Evolutionary conservation across 2,888 invertebrate species (phyloP), one percentile per base, ranked within the genome.

Genomic region (Andrena bucephala): DNA sequence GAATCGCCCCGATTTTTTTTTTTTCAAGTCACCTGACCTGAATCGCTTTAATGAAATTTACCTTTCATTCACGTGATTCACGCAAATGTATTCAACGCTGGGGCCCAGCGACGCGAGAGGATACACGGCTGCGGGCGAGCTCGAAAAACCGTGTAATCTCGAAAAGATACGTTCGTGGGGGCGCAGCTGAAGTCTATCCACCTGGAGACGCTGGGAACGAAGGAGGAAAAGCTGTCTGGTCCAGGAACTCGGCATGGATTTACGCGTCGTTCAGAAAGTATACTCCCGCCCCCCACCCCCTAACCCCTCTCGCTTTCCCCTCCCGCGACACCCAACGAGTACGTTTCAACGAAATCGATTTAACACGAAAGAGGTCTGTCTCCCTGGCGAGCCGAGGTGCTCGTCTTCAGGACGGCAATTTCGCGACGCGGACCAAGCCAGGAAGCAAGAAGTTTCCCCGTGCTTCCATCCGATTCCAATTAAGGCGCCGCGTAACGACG

Each of bases 401-500:
- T 82, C 74, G 74, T 85, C 78, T 75, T 57, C 80, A 4, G 57
- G 65, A 59, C 54, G 66, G 71, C 73, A 82, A 83, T 82, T 82
- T 70, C 82, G 36, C 71, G 86, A 57, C 72, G 74, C 77, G 60
- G 42, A 72, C 42, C 42, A 71, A 63, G 50, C 52, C 62, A 65
- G 68, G 62, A 66, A 72, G 79, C 80, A 72, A 74, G 71, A 83
- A 85, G 65, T 72, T 74, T 27, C 68, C 54, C 68, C 29, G 66
- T 60, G 52, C 48, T 68, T 73, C 68, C 67, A 86, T 86, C 67
- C 81, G 81, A 84, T 84, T 84, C 73, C 78, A 81, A 84, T 86
- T 86, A 87, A 87, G 70, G 62, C 69, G 57, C 29, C 54, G 73
- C 66, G 70, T n/a, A 50, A 81, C 63, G 78, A 77, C 70, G 54